Evolutionary conservation across 2,888 invertebrate species (phyloP).

Genomic region (Furcula furcula): DNA sequence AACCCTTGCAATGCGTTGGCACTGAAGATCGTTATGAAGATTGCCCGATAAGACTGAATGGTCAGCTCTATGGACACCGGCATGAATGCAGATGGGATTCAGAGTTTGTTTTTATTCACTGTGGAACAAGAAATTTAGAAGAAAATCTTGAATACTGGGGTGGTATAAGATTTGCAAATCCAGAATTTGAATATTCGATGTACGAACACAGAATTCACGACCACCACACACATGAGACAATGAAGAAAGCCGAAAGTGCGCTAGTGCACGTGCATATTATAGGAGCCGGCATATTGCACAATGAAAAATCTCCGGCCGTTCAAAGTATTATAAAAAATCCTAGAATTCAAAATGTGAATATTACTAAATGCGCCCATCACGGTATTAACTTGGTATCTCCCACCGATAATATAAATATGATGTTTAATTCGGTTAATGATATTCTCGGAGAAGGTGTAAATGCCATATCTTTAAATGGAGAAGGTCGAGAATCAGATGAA

Average conservation of each 20-base stretch:
- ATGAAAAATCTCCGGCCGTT: conserved; percentile 95
- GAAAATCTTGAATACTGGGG: conserved; percentile 94
- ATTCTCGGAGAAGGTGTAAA: conserved; percentile 95
- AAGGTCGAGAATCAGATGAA: conserved; percentile 92
- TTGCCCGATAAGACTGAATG: conserved; percentile 94
- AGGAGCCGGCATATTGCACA: conserved; percentile 97
- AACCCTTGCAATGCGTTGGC: conserved; percentile 92
- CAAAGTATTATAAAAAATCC: conserved; percentile 95
- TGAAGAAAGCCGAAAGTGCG: conserved; percentile 87
- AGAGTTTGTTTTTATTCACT: conserved; percentile 95
- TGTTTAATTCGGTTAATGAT: conserved; percentile 88
- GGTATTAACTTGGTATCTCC: conserved; percentile 96
- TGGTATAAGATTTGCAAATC: conserved; percentile 94
- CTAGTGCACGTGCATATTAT: conserved; percentile 91
- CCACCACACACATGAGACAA: conserved; percentile 87
- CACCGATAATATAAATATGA: conserved; percentile 88
- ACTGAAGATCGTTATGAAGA: conserved; percentile 89
- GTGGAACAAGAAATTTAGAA: conserved; percentile 87
- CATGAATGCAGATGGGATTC: conserved; percentile 95
- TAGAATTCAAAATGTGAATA: conserved; percentile 88
- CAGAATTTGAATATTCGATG: conserved; percentile 93
- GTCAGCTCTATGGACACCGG: conserved; percentile 92
- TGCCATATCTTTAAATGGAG: conserved; percentile 94
- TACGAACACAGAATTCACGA: conserved; percentile 92
- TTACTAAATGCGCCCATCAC: conserved; percentile 93